Evolutionary conservation across 2,797 vertebrate species (phyloP).

Genomic region (Carcharodon carcharias): DNA sequence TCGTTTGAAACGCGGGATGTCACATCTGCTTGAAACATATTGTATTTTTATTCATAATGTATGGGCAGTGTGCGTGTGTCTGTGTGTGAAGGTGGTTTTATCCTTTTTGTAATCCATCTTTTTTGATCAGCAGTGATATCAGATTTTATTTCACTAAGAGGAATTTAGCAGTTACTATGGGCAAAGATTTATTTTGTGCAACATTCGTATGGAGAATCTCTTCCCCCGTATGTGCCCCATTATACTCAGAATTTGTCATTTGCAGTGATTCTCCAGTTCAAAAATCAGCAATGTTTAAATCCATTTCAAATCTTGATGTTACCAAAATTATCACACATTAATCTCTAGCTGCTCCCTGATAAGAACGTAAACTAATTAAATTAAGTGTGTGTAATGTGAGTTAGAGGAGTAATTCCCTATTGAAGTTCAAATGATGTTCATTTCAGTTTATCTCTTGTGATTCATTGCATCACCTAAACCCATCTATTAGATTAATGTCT

Average conservation of each 20-base stretch:
- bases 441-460: neutral
- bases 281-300: neutral
- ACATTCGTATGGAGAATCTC: neutral
- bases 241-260: neutral
- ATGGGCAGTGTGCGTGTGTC: neutral
- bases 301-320: neutral
- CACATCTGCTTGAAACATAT: neutral
- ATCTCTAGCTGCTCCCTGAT: neutral
- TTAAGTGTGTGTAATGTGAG: neutral
- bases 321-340: neutral
- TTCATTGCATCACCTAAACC: neutral
- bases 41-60: neutral
- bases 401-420: neutral
- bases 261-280: neutral
- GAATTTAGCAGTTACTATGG: neutral
- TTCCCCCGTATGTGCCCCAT: neutral
- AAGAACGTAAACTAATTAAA: neutral
- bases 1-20: neutral
- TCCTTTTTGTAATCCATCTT: neutral
- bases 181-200: neutral
- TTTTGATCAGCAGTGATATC: slow-evolving; percentile 1
- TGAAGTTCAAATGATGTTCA: neutral
- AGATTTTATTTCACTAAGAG: neutral
- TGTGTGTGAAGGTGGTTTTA: neutral
- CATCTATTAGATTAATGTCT: neutral